Conservation (phyloP, 2,113 vertebrate species). For the Mesitornis unicolor region DNA sequence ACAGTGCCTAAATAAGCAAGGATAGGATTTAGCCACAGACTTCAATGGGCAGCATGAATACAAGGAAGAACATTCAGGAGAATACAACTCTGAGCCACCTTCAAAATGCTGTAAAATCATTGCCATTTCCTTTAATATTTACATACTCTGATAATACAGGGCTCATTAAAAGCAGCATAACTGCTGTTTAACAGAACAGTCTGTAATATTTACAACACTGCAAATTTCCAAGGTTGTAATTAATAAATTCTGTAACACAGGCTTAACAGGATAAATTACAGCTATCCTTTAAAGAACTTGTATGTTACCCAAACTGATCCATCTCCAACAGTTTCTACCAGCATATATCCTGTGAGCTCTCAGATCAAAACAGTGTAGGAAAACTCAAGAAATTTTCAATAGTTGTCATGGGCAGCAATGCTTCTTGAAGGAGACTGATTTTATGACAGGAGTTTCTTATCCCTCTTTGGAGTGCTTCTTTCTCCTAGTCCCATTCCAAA, state of each 20-base stretch:
- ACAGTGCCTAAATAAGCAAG: background rate
- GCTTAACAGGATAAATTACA: background rate
- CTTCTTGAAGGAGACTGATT: background rate
- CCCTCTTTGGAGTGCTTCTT: background rate
- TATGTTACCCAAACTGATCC: background rate
- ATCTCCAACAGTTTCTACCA: background rate
- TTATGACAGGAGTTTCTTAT: background rate
- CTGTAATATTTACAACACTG: background rate
- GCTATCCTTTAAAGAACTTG: background rate
- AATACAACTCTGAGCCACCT: background rate
- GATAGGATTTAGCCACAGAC: background rate
- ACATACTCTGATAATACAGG: background rate
- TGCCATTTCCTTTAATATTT: background rate
- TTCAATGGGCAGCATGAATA: background rate
- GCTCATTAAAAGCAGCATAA: background rate
- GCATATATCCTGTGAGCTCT: background rate
- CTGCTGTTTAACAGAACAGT: background rate
- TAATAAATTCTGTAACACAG: background rate
- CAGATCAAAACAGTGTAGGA: background rate
- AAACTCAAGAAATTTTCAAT: background rate
- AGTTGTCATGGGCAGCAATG: background rate
- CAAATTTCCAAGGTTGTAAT: background rate
- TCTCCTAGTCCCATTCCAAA: background rate
- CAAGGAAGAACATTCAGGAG: background rate
- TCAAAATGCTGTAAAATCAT: background rate